Percentiles rank a stretch among this genome's conserved stretches.
Evolutionary conservation across 2,888 invertebrate species (phyloP).

Genomic region (Caenorhabditis macrosperma): DNA sequence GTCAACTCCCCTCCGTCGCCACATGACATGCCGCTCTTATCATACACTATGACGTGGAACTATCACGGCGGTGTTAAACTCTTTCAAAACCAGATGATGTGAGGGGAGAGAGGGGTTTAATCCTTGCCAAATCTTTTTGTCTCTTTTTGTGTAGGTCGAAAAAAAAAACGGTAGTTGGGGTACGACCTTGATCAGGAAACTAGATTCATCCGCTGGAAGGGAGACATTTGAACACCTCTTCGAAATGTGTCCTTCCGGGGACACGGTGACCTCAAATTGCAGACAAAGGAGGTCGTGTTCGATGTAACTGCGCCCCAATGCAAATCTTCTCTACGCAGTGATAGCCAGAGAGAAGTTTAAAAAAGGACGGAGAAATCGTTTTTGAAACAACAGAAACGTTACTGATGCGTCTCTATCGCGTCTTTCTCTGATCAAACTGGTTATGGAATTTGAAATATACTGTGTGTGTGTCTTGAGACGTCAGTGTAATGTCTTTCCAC

Average conservation of each 20-base stretch:
- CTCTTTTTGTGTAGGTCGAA: background rate
- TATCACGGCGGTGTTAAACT: background rate
- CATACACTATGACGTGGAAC: background rate
- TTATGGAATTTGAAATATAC: conserved; percentile 49
- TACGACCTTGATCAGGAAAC: conserved; percentile 4
- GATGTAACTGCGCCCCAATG: background rate
- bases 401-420: conserved; percentile 10
- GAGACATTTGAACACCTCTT: background rate
- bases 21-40: background rate
- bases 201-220: background rate
- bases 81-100: background rate
- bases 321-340: background rate
- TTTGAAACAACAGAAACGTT: conserved; percentile 20
- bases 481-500: conserved; percentile 35
- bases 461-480: conserved; percentile 33
- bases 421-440: conserved; percentile 39
- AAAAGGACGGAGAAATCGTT: background rate
- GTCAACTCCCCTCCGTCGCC: background rate
- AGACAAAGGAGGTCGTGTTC: background rate
- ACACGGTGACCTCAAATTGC: background rate
- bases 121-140: background rate
- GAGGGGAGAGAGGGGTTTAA: background rate
- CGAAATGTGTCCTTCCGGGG: too few relatives aligned
- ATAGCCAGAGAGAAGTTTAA: background rate
- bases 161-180: background rate